These are phyloP conservation scores for Cercopithecus mona DNA, from an alignment of 2,113 vertebrate genomes.

Conservation along the genomic window DNA sequence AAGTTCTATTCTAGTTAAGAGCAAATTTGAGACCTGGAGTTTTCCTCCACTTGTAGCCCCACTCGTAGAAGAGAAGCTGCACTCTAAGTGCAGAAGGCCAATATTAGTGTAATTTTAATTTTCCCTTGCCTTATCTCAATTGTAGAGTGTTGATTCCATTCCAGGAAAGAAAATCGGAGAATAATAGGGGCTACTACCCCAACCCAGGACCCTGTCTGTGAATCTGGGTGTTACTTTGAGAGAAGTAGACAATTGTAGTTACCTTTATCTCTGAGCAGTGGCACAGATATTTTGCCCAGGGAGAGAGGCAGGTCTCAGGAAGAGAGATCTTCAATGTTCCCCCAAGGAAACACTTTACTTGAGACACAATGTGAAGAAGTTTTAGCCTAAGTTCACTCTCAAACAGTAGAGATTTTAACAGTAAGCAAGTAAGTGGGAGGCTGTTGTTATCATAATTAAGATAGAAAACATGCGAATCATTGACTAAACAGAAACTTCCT, in stretches of 20 bases:
- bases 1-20: background rate
- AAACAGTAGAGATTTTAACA: background rate
- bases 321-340: background rate
- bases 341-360: background rate
- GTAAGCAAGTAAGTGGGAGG: background rate
- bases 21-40: too few species aligned
- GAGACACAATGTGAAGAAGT: background rate
- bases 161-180: background rate
- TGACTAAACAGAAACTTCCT: background rate
- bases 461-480: background rate
- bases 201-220: background rate
- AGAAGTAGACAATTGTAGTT: background rate
- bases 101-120: too few species aligned
- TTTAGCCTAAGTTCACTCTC: background rate
- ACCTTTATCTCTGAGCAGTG: background rate
- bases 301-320: background rate
- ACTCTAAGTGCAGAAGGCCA: background rate
- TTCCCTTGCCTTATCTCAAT: background rate
- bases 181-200: background rate
- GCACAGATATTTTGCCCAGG: background rate
- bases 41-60: background rate
- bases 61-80: background rate
- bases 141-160: background rate
- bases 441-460: background rate
- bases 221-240: background rate